phyloP scores from a whole-genome alignment of 1,140 invertebrate genomes.

The Lethrus apterus region DNA sequence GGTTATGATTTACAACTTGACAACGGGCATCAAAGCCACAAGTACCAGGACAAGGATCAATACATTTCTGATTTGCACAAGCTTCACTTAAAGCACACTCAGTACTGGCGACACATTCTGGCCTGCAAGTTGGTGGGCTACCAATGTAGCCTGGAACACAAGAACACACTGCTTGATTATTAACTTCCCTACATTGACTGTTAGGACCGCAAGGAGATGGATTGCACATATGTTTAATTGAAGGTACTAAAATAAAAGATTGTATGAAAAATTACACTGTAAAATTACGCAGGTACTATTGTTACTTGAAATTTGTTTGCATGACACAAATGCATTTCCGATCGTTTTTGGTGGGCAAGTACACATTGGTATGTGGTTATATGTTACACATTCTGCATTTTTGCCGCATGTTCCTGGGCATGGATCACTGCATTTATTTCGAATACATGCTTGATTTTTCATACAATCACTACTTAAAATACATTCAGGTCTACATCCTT shows the following conservation, averaged over 20 bases:
- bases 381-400: constrained; percentile 62
- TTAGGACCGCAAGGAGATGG: constrained; percentile 63
- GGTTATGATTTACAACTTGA: constrained; percentile 57
- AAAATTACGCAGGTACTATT: too few relatives aligned
- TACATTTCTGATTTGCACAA: constrained; percentile 61
- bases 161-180: constrained; percentile 49
- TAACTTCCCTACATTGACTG: constrained; percentile 60
- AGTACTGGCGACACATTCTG: constrained; percentile 54
- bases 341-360: constrained; percentile 56
- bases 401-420: constrained; percentile 56
- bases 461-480: constrained; percentile 52
- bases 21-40: constrained; percentile 58
- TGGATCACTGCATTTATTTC: constrained; percentile 54
- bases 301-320: constrained; percentile 49
- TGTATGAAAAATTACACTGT: constrained; percentile 14
- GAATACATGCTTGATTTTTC: constrained; percentile 50
- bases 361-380: constrained; percentile 58
- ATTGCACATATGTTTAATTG: constrained; percentile 49
- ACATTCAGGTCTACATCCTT: constrained; percentile 56
- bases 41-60: constrained; percentile 57
- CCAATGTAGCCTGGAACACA: constrained; percentile 53
- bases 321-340: constrained; percentile 66
- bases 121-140: constrained; percentile 53
- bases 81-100: constrained; percentile 53
- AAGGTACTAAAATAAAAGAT: constrained; percentile 33